These are phyloP conservation scores for Labroides dimidiatus DNA, from an alignment of 2,797 vertebrate species.

Conservation along the genomic window DNA sequence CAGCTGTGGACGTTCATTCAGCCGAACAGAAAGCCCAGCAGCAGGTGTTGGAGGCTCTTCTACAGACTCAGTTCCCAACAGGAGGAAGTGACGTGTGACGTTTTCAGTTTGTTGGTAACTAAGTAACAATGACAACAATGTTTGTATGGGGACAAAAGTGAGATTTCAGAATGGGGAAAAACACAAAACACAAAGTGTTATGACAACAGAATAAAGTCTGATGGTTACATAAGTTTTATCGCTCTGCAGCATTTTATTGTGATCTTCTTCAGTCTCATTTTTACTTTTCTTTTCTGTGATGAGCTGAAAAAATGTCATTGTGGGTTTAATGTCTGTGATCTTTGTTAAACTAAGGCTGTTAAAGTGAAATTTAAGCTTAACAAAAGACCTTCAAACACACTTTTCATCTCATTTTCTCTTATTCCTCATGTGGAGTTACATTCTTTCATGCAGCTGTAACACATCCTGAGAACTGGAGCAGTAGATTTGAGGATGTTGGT, in stretches of 20 bases:
- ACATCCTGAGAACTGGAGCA: not conserved
- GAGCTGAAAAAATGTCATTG: no score
- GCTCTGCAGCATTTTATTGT: not conserved
- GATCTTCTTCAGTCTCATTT: not conserved
- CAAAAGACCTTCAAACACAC: no score
- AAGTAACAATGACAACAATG: conserved; percentile 15
- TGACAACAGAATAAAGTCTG: conserved; percentile 27
- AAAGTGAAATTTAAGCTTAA: no score
- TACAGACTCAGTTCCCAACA: not conserved
- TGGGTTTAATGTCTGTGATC: no score
- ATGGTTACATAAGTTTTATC: conserved; percentile 17
- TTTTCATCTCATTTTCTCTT: no score
- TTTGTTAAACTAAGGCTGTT: no score
- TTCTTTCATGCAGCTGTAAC: conserved; percentile 16
- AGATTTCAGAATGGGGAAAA: conserved; percentile 21
- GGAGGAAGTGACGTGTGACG: not conserved
- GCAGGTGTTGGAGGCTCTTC: conserved; percentile 46
- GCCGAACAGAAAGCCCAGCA: conserved; percentile 4
- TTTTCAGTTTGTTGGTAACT: conserved; percentile 35
- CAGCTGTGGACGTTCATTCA: conserved; percentile 24
- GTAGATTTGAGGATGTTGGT: conserved; percentile 4
- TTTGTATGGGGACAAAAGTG: conserved; percentile 8
- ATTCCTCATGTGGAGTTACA: no score
- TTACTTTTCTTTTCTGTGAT: not conserved
- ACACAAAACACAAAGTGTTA: conserved; percentile 13